Evolutionary conservation across 1,140 invertebrate genomes (phyloP).

Genomic region (Daktulosphaira vitifoliae): DNA sequence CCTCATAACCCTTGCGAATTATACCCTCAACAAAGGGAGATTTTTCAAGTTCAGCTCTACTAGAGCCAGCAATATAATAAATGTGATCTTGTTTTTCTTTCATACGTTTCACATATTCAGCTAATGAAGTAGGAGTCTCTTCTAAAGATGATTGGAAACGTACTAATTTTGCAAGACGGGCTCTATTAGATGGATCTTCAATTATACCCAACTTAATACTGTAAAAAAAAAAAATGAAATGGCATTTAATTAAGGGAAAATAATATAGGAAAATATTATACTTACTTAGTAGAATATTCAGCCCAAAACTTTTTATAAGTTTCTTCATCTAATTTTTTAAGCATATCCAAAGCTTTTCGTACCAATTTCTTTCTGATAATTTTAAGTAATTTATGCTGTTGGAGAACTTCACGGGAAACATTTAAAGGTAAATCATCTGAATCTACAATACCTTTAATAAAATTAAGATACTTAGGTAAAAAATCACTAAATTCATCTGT

Average conservation of each 20-base stretch:
- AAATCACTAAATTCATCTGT: conserved; percentile 99
- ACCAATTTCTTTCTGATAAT: conserved; percentile 98
- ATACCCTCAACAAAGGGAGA: conserved; percentile 95
- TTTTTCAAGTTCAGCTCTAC: conserved; percentile 75
- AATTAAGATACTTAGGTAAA: conserved; percentile 96
- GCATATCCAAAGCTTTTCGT: conserved; percentile 94
- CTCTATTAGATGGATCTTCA: conserved; percentile 94
- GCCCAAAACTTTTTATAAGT: conserved; percentile 96
- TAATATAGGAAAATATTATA: conserved; percentile 35
- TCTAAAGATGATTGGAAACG: conserved; percentile 80
- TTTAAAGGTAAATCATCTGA: conserved; percentile 99
- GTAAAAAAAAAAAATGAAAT: conserved; percentile 38
- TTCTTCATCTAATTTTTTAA: conserved; percentile 90
- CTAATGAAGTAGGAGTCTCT: conserved; percentile 60
- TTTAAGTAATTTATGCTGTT: conserved; percentile 98
- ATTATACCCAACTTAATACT: conserved; percentile 93
- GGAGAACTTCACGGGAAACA: conserved; percentile 94
- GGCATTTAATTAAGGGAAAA: not conserved
- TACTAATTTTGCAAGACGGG: conserved; percentile 87
- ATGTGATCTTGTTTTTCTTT: conserved; percentile 94
- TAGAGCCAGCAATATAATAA: conserved; percentile 91
- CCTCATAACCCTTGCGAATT: conserved; percentile 90
- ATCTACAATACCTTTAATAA: conserved; percentile 93
- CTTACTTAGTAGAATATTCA: conserved; percentile 94
- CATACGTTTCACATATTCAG: conserved; percentile 92